A percentile compares a stretch with the other conserved stretches of the same genome.
These are phyloP conservation scores for Drosophila atripex DNA, from an alignment of 2,888 invertebrate genomes.

Conservation along the genomic window DNA sequence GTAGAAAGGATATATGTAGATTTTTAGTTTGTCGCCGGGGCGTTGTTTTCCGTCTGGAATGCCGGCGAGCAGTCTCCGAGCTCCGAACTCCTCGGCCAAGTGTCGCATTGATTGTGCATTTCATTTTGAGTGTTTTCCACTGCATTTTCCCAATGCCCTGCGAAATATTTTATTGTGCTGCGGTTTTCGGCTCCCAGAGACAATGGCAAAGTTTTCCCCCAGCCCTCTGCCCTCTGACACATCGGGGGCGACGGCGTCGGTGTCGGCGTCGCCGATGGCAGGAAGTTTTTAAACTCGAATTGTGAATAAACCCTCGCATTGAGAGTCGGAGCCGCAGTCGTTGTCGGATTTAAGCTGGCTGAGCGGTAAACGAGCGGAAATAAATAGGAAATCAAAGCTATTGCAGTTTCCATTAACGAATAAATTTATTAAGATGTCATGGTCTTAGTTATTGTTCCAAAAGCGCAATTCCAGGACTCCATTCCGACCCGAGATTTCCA, in stretches of 20 bases:
- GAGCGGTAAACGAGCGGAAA: constrained; percentile 16
- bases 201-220: constrained; percentile 50
- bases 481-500: no score
- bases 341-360: constrained; percentile 17
- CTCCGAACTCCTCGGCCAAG: constrained; percentile 56
- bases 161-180: constrained; percentile 69
- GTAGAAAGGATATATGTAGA: constrained; percentile 10
- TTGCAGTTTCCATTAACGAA: background rate
- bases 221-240: constrained; percentile 52
- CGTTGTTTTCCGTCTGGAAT: constrained; percentile 57
- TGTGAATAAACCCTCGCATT: constrained; percentile 1
- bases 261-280: constrained; percentile 13
- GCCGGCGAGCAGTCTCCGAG: constrained; percentile 42
- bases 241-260: constrained; percentile 37
- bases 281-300: constrained; percentile 8
- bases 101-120: constrained; percentile 67
- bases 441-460: constrained; percentile 9
- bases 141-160: constrained; percentile 24
- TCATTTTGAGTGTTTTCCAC: constrained; percentile 38
- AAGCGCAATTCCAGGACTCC: background rate
- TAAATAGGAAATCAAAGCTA: constrained; percentile 1
- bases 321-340: background rate
- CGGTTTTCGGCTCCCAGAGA: constrained; percentile 46
- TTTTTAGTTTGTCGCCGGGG: constrained; percentile 28
- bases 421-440: background rate